Evolutionary conservation across 2,888 invertebrate species (phyloP), one percentile per base, ranked within the genome.

Genomic region (Chymomyza amoena): DNA sequence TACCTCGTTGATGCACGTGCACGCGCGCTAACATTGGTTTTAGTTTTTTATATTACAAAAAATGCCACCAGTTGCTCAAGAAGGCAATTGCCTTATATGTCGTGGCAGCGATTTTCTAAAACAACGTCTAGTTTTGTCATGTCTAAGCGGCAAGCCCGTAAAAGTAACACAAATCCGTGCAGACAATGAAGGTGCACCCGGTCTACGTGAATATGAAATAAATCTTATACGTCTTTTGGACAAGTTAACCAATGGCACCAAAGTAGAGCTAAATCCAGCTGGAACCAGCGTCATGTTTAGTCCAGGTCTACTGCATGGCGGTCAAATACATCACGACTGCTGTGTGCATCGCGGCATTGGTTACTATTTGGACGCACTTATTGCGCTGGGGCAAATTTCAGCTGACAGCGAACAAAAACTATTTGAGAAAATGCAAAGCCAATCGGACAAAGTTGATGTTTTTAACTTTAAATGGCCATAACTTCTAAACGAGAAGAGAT

Each of bases 231-330:
- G 97, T 59, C 92, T 99, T 16, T 90, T 99, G 68, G 99, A 99
- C 88, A 97, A 97, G 93, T 92, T 99, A 16, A 98, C 99, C 56
- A 99, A 99, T 93, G 99, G 99, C 13, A 95, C 97, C 0, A 93
- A 94, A 78, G 95, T 98, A 70, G 96, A 98, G 90, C 93, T 99
- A 4, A 97, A 96, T 91, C 96, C 97, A 91, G 97, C 98, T 1
- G 99, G 99, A 50, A 99, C 99, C 0, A 94, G 94, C 39, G 92
- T 99, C 52, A 95, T 94, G 86, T 99, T 96, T 89, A 95, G 95
- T 89, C 99, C 99, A 0, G 99, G 99, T 1, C 93, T 99, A 73
- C 92, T 99, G 71, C 93, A 95, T 68, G 99, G 99, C 1, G 99
- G 99, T 0, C 94, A 93, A 74, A 90, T 98, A 50, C 95, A 95